Percentiles rank a stretch among this genome's conserved stretches.
Conservation (phyloP, 2,113 vertebrate species). For the Cynoglossus semilaevis region DNA sequence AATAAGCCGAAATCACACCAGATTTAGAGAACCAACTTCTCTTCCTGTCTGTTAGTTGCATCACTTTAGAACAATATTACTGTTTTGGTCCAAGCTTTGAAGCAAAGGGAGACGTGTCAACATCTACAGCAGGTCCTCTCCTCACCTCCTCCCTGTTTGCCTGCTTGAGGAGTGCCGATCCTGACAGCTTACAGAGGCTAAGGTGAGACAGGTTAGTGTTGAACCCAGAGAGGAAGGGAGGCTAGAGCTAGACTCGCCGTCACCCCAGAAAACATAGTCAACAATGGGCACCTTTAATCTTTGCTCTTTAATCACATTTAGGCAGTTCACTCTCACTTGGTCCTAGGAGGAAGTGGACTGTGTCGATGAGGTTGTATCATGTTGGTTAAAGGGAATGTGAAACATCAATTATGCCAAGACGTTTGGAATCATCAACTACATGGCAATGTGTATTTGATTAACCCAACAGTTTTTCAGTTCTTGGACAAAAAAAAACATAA, state of each 20-base stretch:
- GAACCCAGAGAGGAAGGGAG: conserved; percentile 44
- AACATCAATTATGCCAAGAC: too few species aligned
- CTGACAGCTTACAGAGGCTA: conserved; percentile 70
- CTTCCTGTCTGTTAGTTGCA: conserved; percentile 50
- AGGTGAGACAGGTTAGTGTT: conserved; percentile 65
- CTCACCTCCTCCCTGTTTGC: conserved; percentile 28
- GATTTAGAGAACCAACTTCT: not conserved
- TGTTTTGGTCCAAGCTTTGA: conserved; percentile 49
- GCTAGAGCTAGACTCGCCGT: conserved; percentile 58
- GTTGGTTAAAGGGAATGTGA: conserved; percentile 38
- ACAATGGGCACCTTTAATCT: conserved; percentile 73
- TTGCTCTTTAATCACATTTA: conserved; percentile 64
- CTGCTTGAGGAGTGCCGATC: conserved; percentile 55
- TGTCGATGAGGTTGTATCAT: conserved; percentile 49
- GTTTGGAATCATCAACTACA: too few species aligned
- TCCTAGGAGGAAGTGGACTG: conserved; percentile 55
- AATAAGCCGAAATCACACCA: not conserved
- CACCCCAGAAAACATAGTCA: conserved; percentile 62
- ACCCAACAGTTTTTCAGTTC: too few species aligned
- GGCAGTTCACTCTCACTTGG: conserved; percentile 70
- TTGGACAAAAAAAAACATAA: too few species aligned
- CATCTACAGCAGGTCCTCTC: conserved; percentile 52
- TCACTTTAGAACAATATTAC: conserved; percentile 49
- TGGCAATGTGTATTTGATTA: too few species aligned
- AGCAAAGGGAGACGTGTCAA: conserved; percentile 47